phyloP scores from a whole-genome alignment of 2,113 vertebrate species.

The Oncorhynchus gorbuscha region DNA sequence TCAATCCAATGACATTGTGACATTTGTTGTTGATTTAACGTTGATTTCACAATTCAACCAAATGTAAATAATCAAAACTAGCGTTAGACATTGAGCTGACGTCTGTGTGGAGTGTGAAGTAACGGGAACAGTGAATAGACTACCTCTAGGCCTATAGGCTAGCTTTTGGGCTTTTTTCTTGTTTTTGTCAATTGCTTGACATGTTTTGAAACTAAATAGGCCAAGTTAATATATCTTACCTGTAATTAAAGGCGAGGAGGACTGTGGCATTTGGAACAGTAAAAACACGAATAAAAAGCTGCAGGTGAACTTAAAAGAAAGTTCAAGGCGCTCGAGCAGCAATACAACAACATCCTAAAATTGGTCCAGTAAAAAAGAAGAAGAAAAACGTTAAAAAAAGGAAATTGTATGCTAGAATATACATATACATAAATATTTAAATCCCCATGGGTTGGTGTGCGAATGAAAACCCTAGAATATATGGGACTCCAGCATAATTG shows the following conservation, averaged over 20 bases:
- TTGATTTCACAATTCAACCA: too few species aligned
- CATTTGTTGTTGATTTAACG: too few species aligned
- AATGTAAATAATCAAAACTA: too few species aligned
- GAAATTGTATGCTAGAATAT: not conserved
- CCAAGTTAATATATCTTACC: constrained; percentile 62
- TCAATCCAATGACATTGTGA: too few species aligned
- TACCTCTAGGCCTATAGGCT: not conserved
- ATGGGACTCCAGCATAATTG: not conserved
- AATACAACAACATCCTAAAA: constrained; percentile 58
- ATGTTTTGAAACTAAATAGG: not conserved
- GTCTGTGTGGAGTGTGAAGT: not conserved
- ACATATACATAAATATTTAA: not conserved
- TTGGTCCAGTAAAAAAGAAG: constrained; percentile 22
- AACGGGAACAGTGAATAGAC: not conserved
- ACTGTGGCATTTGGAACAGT: constrained; percentile 61
- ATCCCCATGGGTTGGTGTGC: constrained; percentile 2
- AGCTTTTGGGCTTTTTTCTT: not conserved
- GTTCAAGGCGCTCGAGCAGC: constrained; percentile 24
- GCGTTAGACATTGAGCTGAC: too few species aligned
- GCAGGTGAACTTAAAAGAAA: constrained; percentile 54
- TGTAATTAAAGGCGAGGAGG: constrained; percentile 72
- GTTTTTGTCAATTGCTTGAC: not conserved
- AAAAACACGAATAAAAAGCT: constrained; percentile 54
- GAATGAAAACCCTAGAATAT: constrained; percentile 1
- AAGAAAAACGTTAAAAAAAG: not conserved